Conservation (phyloP, 1,140 invertebrate species). For the Diorhabda sublineata region DNA sequence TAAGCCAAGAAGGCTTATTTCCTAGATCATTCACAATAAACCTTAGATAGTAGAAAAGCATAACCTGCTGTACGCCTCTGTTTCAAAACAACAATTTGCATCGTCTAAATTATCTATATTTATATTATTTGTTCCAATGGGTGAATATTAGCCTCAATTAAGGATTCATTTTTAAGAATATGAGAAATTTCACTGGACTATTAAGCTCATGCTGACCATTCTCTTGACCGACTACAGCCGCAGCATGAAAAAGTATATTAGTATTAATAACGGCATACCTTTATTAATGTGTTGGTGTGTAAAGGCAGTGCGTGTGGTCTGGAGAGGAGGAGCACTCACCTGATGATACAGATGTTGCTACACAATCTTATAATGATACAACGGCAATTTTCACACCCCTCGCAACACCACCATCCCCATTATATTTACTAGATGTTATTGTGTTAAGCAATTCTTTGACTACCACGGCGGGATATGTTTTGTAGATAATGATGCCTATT, state of each 20-base stretch:
- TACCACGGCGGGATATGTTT: not conserved
- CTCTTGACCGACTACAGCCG: slow-evolving; percentile 33
- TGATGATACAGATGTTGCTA: slow-evolving; percentile 36
- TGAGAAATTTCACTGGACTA: not conserved
- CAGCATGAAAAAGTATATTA: slow-evolving; percentile 43
- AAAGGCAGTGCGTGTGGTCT: slow-evolving; percentile 41
- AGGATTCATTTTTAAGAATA: no score
- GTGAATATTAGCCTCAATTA: no score
- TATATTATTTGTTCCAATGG: no score
- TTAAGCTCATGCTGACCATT: slow-evolving; percentile 4
- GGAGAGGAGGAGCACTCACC: slow-evolving; percentile 31
- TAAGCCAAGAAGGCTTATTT: no score
- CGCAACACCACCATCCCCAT: slow-evolving; percentile 1
- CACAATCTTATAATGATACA: not conserved
- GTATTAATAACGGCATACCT: slow-evolving; percentile 44
- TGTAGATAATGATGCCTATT: not conserved
- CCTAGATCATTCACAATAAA: no score
- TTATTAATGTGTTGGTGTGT: slow-evolving; percentile 44
- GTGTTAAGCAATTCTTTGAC: not conserved
- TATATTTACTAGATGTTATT: not conserved
- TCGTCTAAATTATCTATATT: no score
- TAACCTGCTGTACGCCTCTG: no score
- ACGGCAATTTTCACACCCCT: not conserved
- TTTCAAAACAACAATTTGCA: no score
- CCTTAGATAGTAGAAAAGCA: no score